Base-by-base conservation (phyloP, 2,113 vertebrate genomes). In the Chamaea fasciata region DNA sequence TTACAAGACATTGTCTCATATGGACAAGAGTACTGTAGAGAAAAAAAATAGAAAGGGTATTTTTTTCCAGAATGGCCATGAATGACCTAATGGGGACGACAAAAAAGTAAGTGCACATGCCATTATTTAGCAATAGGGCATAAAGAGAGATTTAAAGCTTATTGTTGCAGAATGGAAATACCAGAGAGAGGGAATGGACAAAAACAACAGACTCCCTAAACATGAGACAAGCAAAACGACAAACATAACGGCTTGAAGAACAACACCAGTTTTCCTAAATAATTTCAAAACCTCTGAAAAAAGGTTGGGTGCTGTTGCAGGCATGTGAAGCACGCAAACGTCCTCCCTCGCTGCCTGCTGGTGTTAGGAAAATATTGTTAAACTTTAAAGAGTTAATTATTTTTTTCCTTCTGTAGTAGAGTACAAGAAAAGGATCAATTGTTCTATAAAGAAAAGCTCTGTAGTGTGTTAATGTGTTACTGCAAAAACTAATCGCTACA, bases 1-100 rank as follows among this genome's bases (percentile, higher is more conserved):
- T 99, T 99, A 98, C 98, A 99, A 99, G 98, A 99, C 98, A 99
- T 99, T 99, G 99, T 99, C 99, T 99, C 98, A 98, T 98, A 98
- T 98, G 98, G 98, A 98, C 98, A 98, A 98, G 98, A 98, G 98
- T 95, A 98, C 98, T 98, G 98, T 97, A 98, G 97, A 96, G 97
- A 97, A 96, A 97, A 96, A 97, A 97, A 98, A 98, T 97, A 98
- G 97, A 97, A 97, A 94, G 96, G 97, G 96, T 96, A 97, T 97
- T 92, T 91, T 98, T 98, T 98, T 98, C 98, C 98, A 98, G 98
- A 99, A 99, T 98, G 98, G 98, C 98, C 98, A 98, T 97, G 97
- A 98, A 98, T 99, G 98, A 99, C 98, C 99, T 99, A 98, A 99
- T 98, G 98, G 98, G 98, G 95, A 98, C 97, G 96, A 99, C 97